Percentiles rank a stretch among this genome's conserved stretches.
Evolutionary conservation across 2,797 vertebrate species (phyloP).

Genomic region (Clarias laeviceps): DNA sequence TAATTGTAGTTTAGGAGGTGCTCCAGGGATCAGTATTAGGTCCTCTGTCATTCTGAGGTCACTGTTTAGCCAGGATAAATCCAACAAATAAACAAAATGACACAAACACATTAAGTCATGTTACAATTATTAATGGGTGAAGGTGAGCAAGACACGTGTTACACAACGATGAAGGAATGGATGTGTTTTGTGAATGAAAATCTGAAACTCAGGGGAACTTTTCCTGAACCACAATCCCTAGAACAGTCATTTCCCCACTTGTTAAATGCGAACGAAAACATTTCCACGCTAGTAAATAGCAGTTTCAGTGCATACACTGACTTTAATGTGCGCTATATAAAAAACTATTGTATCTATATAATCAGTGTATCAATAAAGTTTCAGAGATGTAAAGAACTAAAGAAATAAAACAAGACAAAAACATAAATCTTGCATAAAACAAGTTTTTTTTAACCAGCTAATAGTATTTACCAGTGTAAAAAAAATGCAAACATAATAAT

Average conservation of each 20-base stretch:
- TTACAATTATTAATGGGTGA: conserved; percentile 2
- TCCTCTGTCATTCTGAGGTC: conserved; percentile 35
- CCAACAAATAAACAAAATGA: conserved; percentile 38
- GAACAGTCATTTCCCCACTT: not conserved
- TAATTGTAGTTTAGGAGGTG: conserved; percentile 21
- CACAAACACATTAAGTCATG: conserved; percentile 6
- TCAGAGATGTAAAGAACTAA: conserved; percentile 18
- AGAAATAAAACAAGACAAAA: not conserved
- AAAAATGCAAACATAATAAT: conserved; percentile 26
- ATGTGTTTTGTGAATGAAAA: conserved; percentile 22
- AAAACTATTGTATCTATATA: conserved; percentile 4
- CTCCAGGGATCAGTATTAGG: conserved; percentile 30
- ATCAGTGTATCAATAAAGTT: conserved; percentile 30
- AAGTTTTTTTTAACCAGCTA: not conserved
- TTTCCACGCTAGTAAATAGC: conserved; percentile 49
- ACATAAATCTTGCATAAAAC: not conserved
- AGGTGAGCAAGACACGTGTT: conserved; percentile 13
- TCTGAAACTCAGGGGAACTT: not conserved
- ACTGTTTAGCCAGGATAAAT: conserved; percentile 21
- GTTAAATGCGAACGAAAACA: not conserved
- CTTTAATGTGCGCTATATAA: conserved; percentile 40
- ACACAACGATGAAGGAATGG: conserved; percentile 40
- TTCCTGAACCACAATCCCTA: not conserved
- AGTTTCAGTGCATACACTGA: conserved; percentile 30
- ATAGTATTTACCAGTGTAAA: conserved; percentile 41